phyloP scores from a whole-genome alignment of 1,140 invertebrate species.

The Drosophila kurseongensis region DNA sequence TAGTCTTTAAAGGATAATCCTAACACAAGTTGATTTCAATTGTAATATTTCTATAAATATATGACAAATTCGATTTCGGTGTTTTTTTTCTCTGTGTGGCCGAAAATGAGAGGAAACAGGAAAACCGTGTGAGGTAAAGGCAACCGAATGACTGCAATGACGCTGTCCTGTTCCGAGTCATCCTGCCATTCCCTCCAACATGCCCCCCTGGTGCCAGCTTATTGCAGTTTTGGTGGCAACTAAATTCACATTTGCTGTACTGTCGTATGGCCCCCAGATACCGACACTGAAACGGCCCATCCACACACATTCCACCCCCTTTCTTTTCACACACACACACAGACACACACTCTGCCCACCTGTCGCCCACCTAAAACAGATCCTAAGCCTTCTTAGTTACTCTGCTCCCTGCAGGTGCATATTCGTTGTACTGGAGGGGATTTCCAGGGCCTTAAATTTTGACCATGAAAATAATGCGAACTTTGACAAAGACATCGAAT shows the following conservation, averaged over 20 bases:
- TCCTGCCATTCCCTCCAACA: not conserved
- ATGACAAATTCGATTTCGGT: too few relatives aligned
- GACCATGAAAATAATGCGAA: not conserved
- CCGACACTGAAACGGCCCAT: slow-evolving; percentile 31
- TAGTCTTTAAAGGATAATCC: too few relatives aligned
- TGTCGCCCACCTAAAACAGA: not conserved
- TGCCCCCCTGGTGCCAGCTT: not conserved
- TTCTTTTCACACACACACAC: not conserved
- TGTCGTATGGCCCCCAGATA: slow-evolving; percentile 34
- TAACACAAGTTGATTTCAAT: too few relatives aligned
- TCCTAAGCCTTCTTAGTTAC: slow-evolving; percentile 1
- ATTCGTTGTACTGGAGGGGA: not conserved
- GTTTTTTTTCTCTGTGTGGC: slow-evolving; percentile 9
- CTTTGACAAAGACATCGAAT: not conserved
- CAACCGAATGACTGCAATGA: slow-evolving; percentile 62
- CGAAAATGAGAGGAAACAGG: not conserved
- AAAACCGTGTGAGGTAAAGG: not conserved
- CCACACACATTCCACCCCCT: not conserved
- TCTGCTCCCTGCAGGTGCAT: not conserved
- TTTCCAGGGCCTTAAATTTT: not conserved
- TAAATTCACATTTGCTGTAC: slow-evolving; percentile 75
- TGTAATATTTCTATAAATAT: not conserved
- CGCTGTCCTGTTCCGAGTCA: slow-evolving; percentile 25
- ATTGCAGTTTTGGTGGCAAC: slow-evolving; percentile 59
- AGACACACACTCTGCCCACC: not conserved